Evolutionary conservation across 2,797 vertebrate genomes (phyloP).

Genomic region (Acipenser oxyrinchus): DNA sequence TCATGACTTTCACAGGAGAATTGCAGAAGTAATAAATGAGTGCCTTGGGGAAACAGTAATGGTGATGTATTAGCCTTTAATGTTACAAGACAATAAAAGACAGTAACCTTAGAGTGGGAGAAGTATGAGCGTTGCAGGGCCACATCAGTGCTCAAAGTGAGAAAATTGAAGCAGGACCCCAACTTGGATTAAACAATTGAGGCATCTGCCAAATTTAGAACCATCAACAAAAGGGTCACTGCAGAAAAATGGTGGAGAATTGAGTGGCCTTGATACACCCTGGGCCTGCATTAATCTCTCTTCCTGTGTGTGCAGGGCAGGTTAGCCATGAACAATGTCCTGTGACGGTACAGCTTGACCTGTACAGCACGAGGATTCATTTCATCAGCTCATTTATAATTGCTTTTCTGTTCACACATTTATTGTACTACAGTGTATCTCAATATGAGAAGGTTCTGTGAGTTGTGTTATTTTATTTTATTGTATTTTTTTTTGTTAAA

Average conservation of each 20-base stretch:
- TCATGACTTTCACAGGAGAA: not conserved
- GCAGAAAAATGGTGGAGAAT: not conserved
- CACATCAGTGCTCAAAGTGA: conserved; percentile 30
- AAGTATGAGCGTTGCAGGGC: conserved; percentile 12
- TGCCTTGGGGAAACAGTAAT: conserved; percentile 33
- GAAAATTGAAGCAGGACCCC: conserved; percentile 31
- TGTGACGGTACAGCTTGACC: conserved; percentile 29
- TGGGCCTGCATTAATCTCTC: conserved; percentile 20
- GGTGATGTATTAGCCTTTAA: conserved; percentile 45
- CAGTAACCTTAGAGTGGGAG: not conserved
- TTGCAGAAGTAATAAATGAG: conserved; percentile 39
- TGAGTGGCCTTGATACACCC: not conserved
- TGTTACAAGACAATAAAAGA: conserved; percentile 37
- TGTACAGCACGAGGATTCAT: conserved; percentile 37
- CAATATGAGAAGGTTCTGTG: too few relatives aligned
- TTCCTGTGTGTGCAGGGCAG: conserved; percentile 39
- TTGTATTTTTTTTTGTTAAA: too few relatives aligned
- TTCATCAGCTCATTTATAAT: conserved; percentile 45
- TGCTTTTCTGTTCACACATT: conserved; percentile 1
- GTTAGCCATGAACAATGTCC: conserved; percentile 31
- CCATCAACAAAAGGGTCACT: not conserved
- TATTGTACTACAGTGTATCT: too few relatives aligned
- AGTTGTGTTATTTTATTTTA: too few relatives aligned
- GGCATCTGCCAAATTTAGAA: conserved; percentile 22
- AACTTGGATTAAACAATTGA: conserved; percentile 26